These are phyloP conservation scores for Clepsis dumicolana DNA, from an alignment of 2,888 invertebrate species.

Conservation along the genomic window DNA sequence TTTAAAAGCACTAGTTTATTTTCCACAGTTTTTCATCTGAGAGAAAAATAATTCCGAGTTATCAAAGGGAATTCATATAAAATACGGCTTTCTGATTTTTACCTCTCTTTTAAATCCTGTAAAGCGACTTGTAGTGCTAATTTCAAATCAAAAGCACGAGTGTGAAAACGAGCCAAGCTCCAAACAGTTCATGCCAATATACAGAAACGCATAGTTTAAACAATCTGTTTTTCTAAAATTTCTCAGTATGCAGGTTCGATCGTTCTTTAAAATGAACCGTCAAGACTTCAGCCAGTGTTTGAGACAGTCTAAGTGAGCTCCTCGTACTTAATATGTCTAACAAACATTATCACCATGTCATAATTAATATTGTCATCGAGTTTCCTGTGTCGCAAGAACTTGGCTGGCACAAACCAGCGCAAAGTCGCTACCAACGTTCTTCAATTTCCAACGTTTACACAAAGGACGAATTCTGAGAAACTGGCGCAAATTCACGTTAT, in stretches of 20 bases:
- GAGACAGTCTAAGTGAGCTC: too few relatives aligned
- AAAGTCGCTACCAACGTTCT: neutral
- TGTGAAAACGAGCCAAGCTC: neutral
- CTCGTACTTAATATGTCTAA: too few relatives aligned
- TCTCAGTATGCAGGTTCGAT: too few relatives aligned
- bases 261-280: too few relatives aligned
- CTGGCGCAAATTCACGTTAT: neutral
- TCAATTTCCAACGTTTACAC: neutral
- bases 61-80: neutral
- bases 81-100: neutral
- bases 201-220: too few relatives aligned
- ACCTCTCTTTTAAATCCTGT: neutral
- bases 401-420: neutral
- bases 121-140: neutral
- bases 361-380: too few relatives aligned
- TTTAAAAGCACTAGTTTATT: neutral
- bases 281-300: too few relatives aligned
- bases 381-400: neutral
- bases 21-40: neutral
- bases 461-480: slow-evolving; percentile 1
- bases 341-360: too few relatives aligned
- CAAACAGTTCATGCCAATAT: too few relatives aligned
- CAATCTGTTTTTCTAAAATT: too few relatives aligned
- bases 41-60: neutral
- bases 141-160: neutral